These are phyloP conservation scores for Chrysolina oricalcia DNA, from an alignment of 2,888 invertebrate species.

Conservation along the genomic window DNA sequence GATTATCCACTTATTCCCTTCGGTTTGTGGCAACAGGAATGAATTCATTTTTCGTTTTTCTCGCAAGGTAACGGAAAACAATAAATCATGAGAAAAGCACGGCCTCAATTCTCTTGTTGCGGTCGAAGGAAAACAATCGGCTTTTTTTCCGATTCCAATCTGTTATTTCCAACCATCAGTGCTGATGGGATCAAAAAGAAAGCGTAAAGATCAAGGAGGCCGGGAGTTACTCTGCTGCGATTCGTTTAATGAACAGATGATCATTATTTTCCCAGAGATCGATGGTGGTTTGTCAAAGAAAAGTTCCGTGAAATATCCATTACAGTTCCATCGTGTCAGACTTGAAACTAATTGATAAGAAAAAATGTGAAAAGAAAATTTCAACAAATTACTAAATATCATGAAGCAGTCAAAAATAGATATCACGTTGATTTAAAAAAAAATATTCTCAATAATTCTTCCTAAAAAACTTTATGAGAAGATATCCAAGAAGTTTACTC, in stretches of 20 bases:
- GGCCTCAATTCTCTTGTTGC: slow-evolving; percentile 1
- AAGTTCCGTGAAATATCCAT: too few species aligned
- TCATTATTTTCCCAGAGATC: neutral
- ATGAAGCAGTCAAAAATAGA: too few species aligned
- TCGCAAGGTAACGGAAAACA: neutral
- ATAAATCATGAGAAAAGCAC: slow-evolving; percentile 21
- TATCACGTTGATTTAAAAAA: too few species aligned
- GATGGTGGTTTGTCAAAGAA: neutral
- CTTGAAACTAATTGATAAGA: too few species aligned
- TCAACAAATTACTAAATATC: too few species aligned
- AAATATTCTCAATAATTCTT: too few species aligned
- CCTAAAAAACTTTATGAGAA: too few species aligned
- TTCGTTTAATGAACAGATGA: neutral
- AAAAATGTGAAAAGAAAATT: too few species aligned
- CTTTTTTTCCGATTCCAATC: neutral
- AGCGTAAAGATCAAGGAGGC: neutral
- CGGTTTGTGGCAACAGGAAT: slow-evolving; percentile 9
- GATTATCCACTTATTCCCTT: slow-evolving; percentile 19
- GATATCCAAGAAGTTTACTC: too few species aligned
- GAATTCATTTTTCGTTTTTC: slow-evolving; percentile 12
- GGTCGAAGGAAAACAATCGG: neutral
- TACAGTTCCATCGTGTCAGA: too few species aligned
- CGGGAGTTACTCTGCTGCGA: neutral
- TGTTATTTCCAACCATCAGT: slow-evolving; percentile 1
- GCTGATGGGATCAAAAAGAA: neutral